phyloP scores from a whole-genome alignment of 2,888 invertebrate genomes.

The Polydrusus cervinus region DNA sequence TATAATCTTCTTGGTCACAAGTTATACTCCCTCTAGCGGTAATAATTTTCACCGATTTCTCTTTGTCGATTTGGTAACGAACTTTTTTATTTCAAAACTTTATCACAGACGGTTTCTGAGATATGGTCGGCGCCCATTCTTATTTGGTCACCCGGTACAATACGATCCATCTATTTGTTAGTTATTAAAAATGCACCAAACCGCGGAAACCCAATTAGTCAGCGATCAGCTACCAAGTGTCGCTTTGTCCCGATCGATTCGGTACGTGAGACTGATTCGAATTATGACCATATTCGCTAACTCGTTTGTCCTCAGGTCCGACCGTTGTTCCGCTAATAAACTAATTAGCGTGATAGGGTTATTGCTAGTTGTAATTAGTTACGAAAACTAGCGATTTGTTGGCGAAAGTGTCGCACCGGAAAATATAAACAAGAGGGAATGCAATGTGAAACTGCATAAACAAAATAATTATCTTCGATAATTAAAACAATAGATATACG shows the following conservation, averaged over 20 bases:
- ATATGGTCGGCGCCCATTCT: no score
- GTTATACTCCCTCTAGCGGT: no score
- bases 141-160: no score
- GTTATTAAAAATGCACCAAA: constrained; percentile 22
- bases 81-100: no score
- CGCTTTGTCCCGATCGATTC: constrained; percentile 13
- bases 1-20: no score
- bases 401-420: not conserved
- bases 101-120: no score
- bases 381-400: not conserved
- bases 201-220: constrained; percentile 32
- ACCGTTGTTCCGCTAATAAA: not conserved
- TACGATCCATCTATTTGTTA: not conserved
- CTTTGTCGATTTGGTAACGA: no score
- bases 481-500: no score
- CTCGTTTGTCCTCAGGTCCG: constrained; percentile 2
- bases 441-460: no score
- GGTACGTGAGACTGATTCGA: not conserved
- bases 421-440: no score
- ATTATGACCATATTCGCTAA: constrained; percentile 7
- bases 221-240: constrained; percentile 30
- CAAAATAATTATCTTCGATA: no score
- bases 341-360: constrained; percentile 2
- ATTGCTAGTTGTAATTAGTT: not conserved
- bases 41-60: no score